These are phyloP conservation scores for Junonia oenone DNA, from an alignment of 2,888 invertebrate genomes.

Conservation along the genomic window DNA sequence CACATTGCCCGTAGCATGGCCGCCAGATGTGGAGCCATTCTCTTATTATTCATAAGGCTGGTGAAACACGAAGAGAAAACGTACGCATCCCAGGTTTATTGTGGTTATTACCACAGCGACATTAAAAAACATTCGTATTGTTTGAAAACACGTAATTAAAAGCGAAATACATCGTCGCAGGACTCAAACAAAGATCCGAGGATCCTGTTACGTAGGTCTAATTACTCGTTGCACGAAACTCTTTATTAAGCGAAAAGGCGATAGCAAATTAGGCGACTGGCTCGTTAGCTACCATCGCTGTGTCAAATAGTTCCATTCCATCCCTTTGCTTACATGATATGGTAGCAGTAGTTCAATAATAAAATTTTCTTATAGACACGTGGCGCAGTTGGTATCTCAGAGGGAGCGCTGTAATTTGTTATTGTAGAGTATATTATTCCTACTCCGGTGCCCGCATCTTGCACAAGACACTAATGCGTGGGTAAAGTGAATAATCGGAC, in stretches of 20 bases:
- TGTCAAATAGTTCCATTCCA: background rate
- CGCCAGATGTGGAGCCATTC: constrained; percentile 34
- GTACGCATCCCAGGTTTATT: constrained; percentile 3
- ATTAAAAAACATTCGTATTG: background rate
- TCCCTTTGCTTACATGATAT: background rate
- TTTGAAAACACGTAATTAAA: constrained; percentile 1
- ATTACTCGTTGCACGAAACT: constrained; percentile 14
- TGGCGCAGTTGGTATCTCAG: background rate
- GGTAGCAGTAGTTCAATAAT: background rate
- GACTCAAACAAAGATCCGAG: constrained; percentile 2
- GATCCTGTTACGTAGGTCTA: constrained; percentile 21
- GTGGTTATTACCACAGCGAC: background rate
- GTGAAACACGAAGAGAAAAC: background rate
- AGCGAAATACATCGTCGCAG: constrained; percentile 2
- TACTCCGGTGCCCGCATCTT: background rate
- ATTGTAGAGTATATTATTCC: background rate
- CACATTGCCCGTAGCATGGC: constrained; percentile 27
- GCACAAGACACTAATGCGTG: constrained; percentile 1
- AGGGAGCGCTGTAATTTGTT: background rate
- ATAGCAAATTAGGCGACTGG: constrained; percentile 8
- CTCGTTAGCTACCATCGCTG: background rate
- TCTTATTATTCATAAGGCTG: constrained; percentile 22
- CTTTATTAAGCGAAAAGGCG: constrained; percentile 9
- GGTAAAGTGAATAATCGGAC: background rate
- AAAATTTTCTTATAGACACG: background rate